These are phyloP conservation scores for Spodoptera exigua DNA, from an alignment of 2,888 invertebrate species.

Conservation along the genomic window DNA sequence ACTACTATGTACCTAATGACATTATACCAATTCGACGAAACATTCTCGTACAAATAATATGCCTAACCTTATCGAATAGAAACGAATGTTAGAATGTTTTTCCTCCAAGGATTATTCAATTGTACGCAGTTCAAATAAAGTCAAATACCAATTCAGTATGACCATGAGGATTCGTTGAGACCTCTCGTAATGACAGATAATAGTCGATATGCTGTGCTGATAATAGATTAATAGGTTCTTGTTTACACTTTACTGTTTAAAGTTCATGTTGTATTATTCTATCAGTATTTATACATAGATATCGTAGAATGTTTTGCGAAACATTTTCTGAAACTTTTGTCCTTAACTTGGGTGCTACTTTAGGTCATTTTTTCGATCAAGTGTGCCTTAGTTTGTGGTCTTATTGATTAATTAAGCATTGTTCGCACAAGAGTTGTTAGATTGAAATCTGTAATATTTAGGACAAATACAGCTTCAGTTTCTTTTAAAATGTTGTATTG, in stretches of 20 bases:
- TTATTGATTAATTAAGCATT: no score
- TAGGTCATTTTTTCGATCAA: background rate
- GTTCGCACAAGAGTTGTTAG: no score
- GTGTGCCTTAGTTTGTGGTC: no score
- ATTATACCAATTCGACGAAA: no score
- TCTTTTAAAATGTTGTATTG: no score
- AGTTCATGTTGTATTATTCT: conserved; percentile 20
- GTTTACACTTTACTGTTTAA: conserved; percentile 12
- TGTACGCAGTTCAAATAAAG: conserved; percentile 13
- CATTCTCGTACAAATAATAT: no score
- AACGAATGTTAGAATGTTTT: background rate
- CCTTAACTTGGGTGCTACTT: background rate
- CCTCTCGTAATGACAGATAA: conserved; percentile 24
- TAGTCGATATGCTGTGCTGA: conserved; percentile 16
- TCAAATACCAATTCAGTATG: conserved; percentile 29
- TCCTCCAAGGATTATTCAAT: conserved; percentile 5
- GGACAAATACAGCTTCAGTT: no score
- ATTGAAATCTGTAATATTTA: no score
- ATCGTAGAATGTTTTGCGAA: conserved; percentile 25
- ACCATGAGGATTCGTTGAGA: conserved; percentile 22
- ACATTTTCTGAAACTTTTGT: background rate
- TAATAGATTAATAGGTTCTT: conserved; percentile 34
- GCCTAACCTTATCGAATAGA: no score
- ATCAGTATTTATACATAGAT: conserved; percentile 3
- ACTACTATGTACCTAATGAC: no score